Evolutionary conservation across 2,888 invertebrate species (phyloP), one percentile per base, ranked within the genome.

Genomic region (Drosophila lacicola): DNA sequence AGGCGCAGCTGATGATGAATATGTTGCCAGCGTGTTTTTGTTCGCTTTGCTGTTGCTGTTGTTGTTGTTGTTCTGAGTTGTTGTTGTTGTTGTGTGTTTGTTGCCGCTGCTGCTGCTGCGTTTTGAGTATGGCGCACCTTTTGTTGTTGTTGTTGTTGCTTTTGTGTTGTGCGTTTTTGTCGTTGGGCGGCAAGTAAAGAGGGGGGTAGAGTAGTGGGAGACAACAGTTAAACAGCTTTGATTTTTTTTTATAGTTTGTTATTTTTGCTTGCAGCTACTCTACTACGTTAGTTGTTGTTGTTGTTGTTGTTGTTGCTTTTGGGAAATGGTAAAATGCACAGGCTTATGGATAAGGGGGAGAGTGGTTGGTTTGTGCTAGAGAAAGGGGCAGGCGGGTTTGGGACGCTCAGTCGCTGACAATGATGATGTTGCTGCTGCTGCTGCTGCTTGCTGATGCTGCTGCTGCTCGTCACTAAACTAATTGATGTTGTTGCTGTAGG

Each of bases 191-290:
- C 69, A 70, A 70, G 62, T 68, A 80, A 57, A 80, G 82, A 86
- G 79, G 72, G 70, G 71, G 63, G 74, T 87, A 86, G 83, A 83
- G 83, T 84, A 88, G 87, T 86, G 83, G 83, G 87, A 83, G 80
- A 81, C 82, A 82, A 82, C 85, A 88, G 85, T 84, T 84, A 89
- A 77, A 85, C 85, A 81, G 85, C 88, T 77, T 79, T 87, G 73
- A 64, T 66, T 68, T 61, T 74, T 45, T 63, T 62, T 50, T 45
- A 34, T 61, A 39, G 10, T 70, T 65, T 55, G 63, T 86, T 82
- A 64, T 80, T 80, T 69, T 83, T 73, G 70, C 78, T 88, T 89
- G 78, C 85, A 88, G 80, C 83, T 82, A 82, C 81, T 67, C 78
- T 82, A 82, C 87, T 83, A 74, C 74, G 88, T 82, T 82, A 82